These are phyloP conservation scores for Caenorhabditis panamensis DNA, from an alignment of 2,888 invertebrate genomes.

Conservation along the genomic window DNA sequence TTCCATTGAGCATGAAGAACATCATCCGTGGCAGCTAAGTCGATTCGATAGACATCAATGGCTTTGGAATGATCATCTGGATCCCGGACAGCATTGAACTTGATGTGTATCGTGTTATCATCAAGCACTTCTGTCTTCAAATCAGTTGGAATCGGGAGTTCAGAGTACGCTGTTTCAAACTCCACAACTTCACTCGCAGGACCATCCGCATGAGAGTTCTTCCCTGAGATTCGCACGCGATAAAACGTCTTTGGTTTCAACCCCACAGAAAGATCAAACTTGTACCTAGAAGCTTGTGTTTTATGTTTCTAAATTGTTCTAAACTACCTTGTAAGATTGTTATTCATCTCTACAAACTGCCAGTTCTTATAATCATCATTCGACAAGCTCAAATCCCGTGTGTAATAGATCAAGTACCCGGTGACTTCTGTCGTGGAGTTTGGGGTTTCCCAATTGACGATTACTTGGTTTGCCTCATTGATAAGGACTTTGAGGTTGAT, in stretches of 20 bases:
- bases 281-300: conserved; percentile 37
- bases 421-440: conserved; percentile 63
- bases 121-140: conserved; percentile 61
- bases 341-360: conserved; percentile 61
- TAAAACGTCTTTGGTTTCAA: conserved; percentile 71
- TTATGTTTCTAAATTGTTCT: background rate
- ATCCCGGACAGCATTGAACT: conserved; percentile 66
- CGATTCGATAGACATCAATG: conserved; percentile 66
- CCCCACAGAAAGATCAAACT: conserved; percentile 64
- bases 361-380: conserved; percentile 68
- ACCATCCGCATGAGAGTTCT: conserved; percentile 65
- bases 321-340: conserved; percentile 21
- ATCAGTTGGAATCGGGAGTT: conserved; percentile 71
- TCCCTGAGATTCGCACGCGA: conserved; percentile 65
- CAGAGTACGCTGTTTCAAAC: conserved; percentile 70
- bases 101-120: conserved; percentile 66
- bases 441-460: conserved; percentile 65
- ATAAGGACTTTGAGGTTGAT: conserved; percentile 56
- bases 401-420: conserved; percentile 67
- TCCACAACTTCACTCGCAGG: conserved; percentile 65
- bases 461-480: conserved; percentile 69
- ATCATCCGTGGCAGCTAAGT: conserved; percentile 63
- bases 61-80: conserved; percentile 70
- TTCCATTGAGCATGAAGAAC: conserved; percentile 64
- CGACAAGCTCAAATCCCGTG: conserved; percentile 65